Percentiles rank a stretch among this genome's conserved stretches.
phyloP scores from a whole-genome alignment of 2,113 vertebrate genomes.

The Clarias gariepinus region DNA sequence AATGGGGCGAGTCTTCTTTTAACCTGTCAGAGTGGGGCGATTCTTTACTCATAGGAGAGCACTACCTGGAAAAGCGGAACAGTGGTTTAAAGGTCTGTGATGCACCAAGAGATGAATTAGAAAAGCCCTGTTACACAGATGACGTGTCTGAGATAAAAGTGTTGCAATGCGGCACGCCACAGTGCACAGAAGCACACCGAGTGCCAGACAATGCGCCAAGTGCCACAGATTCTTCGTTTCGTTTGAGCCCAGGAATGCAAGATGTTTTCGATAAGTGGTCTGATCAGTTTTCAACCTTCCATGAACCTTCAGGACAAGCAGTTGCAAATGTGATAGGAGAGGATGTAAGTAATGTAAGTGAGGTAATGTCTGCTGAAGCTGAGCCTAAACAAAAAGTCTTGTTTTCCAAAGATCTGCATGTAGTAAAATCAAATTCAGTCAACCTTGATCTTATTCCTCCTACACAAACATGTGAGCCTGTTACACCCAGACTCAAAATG shows the following conservation, averaged over 20 bases:
- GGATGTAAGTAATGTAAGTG: no score
- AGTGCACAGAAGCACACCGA: neutral
- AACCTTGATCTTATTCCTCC: slow-evolving; percentile 75
- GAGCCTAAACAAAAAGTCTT: neutral
- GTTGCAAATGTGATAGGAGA: slow-evolving; percentile 1
- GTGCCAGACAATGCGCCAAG: no score
- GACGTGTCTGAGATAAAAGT: slow-evolving; percentile 34
- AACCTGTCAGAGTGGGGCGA: slow-evolving; percentile 82
- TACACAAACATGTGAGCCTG: slow-evolving; percentile 69
- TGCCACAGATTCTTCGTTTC: slow-evolving; percentile 55
- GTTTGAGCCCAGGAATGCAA: slow-evolving; percentile 85
- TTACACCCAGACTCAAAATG: slow-evolving; percentile 70
- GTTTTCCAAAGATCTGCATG: neutral
- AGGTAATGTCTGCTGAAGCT: neutral
- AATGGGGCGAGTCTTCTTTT: slow-evolving; percentile 79
- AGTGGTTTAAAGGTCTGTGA: slow-evolving; percentile 39
- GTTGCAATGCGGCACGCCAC: slow-evolving; percentile 6
- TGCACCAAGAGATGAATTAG: neutral
- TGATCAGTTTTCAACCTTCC: slow-evolving; percentile 54
- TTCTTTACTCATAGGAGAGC: slow-evolving; percentile 76
- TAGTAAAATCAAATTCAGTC: slow-evolving; percentile 56
- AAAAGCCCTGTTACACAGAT: slow-evolving; percentile 18
- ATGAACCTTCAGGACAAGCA: slow-evolving; percentile 29
- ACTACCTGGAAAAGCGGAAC: slow-evolving; percentile 68
- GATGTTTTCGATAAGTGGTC: slow-evolving; percentile 85